Conservation (phyloP, 2,113 vertebrate species). For the Serinus canaria region DNA sequence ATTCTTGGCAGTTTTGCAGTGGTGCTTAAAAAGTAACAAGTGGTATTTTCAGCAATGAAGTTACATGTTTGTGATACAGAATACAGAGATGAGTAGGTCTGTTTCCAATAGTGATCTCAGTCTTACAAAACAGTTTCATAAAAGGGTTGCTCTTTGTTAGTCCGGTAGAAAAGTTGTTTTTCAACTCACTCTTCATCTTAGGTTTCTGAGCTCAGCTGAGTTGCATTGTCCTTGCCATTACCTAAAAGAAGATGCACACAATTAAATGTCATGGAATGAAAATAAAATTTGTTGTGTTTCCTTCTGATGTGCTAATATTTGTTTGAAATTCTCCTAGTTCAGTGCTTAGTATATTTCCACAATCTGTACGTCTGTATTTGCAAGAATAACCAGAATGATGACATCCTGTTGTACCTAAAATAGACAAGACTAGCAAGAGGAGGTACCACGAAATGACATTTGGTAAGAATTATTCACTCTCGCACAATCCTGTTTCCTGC, state of each 20-base stretch:
- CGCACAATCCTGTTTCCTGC: slow-evolving; percentile 35
- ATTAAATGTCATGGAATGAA: not conserved
- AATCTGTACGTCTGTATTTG: slow-evolving; percentile 12
- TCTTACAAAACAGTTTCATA: not conserved
- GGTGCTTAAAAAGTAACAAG: not conserved
- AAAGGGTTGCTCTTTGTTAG: not conserved
- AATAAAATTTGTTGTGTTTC: not conserved
- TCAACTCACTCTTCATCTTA: not conserved
- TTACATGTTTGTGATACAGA: not conserved
- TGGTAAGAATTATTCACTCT: slow-evolving; percentile 54
- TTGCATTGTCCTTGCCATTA: not conserved
- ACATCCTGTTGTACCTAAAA: slow-evolving; percentile 37
- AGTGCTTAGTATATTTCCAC: slow-evolving; percentile 18
- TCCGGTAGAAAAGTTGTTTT: not conserved
- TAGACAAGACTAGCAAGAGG: slow-evolving; percentile 23
- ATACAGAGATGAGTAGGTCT: not conserved
- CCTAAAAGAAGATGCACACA: not conserved
- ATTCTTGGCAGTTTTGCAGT: not conserved
- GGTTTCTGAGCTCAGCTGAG: not conserved
- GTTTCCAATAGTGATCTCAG: not conserved
- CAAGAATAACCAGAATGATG: slow-evolving; percentile 32
- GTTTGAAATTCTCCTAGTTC: slow-evolving; percentile 26
- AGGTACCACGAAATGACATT: slow-evolving; percentile 55
- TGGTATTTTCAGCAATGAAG: not conserved
- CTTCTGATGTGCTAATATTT: slow-evolving; percentile 11